These are phyloP conservation scores for Dendroctonus valens DNA, from an alignment of 1,140 invertebrate species.

Conservation along the genomic window DNA sequence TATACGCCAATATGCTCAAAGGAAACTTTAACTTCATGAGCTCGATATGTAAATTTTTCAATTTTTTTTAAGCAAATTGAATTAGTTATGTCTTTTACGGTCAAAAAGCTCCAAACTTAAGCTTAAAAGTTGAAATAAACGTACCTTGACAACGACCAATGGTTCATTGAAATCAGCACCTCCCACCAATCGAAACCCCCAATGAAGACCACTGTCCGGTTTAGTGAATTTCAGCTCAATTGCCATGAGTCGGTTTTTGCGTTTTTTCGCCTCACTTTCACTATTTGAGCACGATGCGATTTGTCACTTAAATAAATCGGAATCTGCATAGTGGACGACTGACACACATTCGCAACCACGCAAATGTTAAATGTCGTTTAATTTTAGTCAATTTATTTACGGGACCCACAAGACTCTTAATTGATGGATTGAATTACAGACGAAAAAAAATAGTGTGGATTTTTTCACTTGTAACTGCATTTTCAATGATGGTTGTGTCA, in stretches of 20 bases:
- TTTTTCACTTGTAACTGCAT: too few relatives aligned
- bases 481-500: too few relatives aligned
- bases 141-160: constrained; percentile 79
- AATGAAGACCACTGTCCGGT: constrained; percentile 63
- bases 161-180: constrained; percentile 80
- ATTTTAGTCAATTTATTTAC: constrained; percentile 7
- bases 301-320: constrained; percentile 14
- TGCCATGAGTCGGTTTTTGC: constrained; percentile 47
- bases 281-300: constrained; percentile 12
- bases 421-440: too few relatives aligned
- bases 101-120: neutral
- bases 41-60: too few relatives aligned
- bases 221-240: constrained; percentile 60
- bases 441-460: too few relatives aligned
- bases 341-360: constrained; percentile 13
- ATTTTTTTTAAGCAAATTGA: too few relatives aligned
- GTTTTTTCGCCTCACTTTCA: neutral
- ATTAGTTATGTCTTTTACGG: too few relatives aligned
- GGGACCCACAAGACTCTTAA: too few relatives aligned
- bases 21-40: too few relatives aligned
- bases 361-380: constrained; percentile 16
- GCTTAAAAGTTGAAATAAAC: constrained; percentile 36
- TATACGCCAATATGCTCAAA: too few relatives aligned
- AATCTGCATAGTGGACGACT: constrained; percentile 3
- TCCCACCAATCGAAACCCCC: constrained; percentile 87